A percentile compares a stretch with the other conserved stretches of the same genome.
These are phyloP conservation scores for Salarias fasciatus DNA, from an alignment of 2,797 vertebrate species.

Conservation along the genomic window DNA sequence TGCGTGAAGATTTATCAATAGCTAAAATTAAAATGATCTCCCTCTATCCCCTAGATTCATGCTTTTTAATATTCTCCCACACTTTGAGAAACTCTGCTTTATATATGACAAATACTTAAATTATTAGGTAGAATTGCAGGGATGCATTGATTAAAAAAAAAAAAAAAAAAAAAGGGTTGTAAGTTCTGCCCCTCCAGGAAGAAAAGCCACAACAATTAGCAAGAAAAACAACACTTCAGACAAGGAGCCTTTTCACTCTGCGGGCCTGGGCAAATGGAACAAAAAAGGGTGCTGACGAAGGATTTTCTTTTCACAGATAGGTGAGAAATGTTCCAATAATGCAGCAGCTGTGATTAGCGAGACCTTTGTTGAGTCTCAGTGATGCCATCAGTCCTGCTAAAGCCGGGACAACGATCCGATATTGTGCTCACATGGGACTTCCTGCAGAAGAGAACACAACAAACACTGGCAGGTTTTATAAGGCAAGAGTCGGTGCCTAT, in stretches of 20 bases:
- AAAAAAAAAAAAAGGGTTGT: not conserved
- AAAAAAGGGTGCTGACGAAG: slow-evolving; percentile 41
- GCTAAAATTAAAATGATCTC: too few relatives aligned
- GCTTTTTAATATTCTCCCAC: too few relatives aligned
- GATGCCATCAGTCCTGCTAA: slow-evolving; percentile 56
- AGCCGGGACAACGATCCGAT: slow-evolving; percentile 38
- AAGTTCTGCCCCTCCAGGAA: not conserved
- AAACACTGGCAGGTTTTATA: slow-evolving; percentile 19
- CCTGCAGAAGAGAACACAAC: slow-evolving; percentile 16
- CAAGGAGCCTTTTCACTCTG: slow-evolving; percentile 18
- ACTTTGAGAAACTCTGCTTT: too few relatives aligned
- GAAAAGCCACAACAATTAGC: not conserved
- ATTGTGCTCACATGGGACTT: slow-evolving; percentile 24
- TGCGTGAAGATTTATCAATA: too few relatives aligned
- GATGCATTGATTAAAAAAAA: not conserved
- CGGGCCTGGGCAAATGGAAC: slow-evolving; percentile 14
- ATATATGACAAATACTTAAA: too few relatives aligned
- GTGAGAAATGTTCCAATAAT: slow-evolving; percentile 65
- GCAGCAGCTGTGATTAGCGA: slow-evolving; percentile 57
- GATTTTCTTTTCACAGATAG: slow-evolving; percentile 48
- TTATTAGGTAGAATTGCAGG: too few relatives aligned
- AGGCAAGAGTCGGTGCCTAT: not conserved
- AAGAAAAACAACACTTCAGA: not conserved
- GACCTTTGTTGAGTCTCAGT: slow-evolving; percentile 41
- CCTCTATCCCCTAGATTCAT: too few relatives aligned